Conservation (phyloP, 2,888 invertebrate species). For the Cartodere bifasciata region DNA sequence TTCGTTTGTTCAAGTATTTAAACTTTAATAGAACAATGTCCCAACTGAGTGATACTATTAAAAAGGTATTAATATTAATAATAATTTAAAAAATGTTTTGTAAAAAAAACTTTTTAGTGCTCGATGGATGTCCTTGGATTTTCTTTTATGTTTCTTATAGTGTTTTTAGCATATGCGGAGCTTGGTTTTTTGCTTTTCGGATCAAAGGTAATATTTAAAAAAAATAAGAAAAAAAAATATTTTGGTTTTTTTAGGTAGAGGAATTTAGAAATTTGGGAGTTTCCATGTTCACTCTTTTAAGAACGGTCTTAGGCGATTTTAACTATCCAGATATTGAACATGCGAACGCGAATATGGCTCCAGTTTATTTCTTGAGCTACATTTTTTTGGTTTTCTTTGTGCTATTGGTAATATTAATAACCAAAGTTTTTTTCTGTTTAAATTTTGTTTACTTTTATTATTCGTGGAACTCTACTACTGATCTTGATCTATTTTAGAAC, state of each 20-base stretch:
- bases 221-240: no score
- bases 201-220: constrained; percentile 41
- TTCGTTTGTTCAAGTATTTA: constrained; percentile 67
- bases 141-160: constrained; percentile 59
- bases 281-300: constrained; percentile 54
- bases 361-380: constrained; percentile 60
- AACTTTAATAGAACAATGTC: constrained; percentile 64
- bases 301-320: constrained; percentile 66
- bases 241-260: constrained; percentile 26
- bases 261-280: constrained; percentile 49
- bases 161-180: constrained; percentile 61
- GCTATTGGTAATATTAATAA: constrained; percentile 52
- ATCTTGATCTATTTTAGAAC: no score
- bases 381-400: constrained; percentile 70
- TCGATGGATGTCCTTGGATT: constrained; percentile 55
- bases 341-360: constrained; percentile 55
- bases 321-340: constrained; percentile 54
- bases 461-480: no score
- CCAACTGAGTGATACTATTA: constrained; percentile 56
- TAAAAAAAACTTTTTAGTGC: no score
- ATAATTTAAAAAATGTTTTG: not conserved
- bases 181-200: constrained; percentile 61
- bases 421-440: no score
- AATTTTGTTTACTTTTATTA: no score
- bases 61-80: constrained; percentile 35